Evolutionary conservation across 2,888 invertebrate species (phyloP).

Genomic region (Cinara cedri): DNA sequence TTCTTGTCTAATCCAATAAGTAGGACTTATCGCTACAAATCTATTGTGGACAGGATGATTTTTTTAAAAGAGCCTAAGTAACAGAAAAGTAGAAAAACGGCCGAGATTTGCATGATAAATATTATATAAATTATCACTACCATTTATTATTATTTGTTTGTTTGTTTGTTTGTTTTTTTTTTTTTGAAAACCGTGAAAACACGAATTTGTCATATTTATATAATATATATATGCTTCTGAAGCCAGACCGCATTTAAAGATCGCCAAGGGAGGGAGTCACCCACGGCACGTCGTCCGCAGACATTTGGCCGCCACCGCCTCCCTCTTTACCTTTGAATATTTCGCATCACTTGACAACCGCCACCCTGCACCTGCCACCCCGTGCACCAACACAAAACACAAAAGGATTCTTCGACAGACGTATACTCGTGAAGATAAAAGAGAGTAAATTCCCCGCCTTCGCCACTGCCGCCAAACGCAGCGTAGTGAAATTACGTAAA

Average conservation of each 20-base stretch:
- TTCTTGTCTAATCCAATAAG: no score
- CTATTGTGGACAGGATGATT: no score
- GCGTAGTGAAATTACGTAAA: background rate
- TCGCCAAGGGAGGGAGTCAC: background rate
- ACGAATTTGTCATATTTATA: background rate
- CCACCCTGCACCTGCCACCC: no score
- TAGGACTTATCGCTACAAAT: no score
- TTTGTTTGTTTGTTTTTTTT: no score
- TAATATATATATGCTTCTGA: background rate
- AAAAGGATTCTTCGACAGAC: conserved; percentile 45
- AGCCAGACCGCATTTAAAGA: conserved; percentile 21
- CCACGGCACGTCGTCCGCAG: conserved; percentile 28
- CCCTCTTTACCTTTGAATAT: conserved; percentile 53
- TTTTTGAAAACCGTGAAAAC: conserved; percentile 17
- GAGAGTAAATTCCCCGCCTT: conserved; percentile 25
- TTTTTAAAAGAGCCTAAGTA: no score
- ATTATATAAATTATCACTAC: no score
- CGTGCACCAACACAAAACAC: background rate
- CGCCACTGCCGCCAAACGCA: background rate
- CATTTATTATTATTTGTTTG: no score
- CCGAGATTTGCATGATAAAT: no score
- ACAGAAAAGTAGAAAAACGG: no score
- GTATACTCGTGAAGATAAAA: background rate
- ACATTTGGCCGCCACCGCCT: conserved; percentile 25
- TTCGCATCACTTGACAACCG: conserved; percentile 48